Conservation (phyloP, 2,888 invertebrate genomes). For the Cephus rjabovi region DNA sequence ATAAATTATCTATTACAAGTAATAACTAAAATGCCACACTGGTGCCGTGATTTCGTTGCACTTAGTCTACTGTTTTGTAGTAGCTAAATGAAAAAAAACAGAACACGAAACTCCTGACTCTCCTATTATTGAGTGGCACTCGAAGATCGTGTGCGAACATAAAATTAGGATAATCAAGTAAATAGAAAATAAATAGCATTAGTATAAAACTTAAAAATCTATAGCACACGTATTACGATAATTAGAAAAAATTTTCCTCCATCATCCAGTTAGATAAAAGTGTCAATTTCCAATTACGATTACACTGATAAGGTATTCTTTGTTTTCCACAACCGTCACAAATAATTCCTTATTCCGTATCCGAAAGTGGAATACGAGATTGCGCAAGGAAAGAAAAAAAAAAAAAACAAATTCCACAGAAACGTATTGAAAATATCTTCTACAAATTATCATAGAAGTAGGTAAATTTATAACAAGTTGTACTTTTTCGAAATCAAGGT, state of each 20-base stretch:
- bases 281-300: not conserved
- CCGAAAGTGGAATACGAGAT: not conserved
- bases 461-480: not conserved
- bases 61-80: not conserved
- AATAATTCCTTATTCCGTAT: not conserved
- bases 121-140: not conserved
- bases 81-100: not conserved
- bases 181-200: conserved; percentile 29
- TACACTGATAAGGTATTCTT: not conserved
- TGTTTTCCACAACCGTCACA: not conserved
- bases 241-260: not conserved
- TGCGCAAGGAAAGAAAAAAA: not conserved
- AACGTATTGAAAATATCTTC: not conserved
- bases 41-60: conserved; percentile 8
- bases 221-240: conserved; percentile 5
- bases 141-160: not conserved
- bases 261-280: not conserved
- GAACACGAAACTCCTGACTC: not conserved
- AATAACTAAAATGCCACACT: conserved; percentile 7
- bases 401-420: not conserved
- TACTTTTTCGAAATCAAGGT: not conserved
- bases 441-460: not conserved
- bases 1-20: not conserved
- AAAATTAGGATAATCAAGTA: not conserved
- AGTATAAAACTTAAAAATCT: conserved; percentile 21